Base-by-base conservation (phyloP, 2,113 vertebrate species). In the Eublepharis macularius region DNA sequence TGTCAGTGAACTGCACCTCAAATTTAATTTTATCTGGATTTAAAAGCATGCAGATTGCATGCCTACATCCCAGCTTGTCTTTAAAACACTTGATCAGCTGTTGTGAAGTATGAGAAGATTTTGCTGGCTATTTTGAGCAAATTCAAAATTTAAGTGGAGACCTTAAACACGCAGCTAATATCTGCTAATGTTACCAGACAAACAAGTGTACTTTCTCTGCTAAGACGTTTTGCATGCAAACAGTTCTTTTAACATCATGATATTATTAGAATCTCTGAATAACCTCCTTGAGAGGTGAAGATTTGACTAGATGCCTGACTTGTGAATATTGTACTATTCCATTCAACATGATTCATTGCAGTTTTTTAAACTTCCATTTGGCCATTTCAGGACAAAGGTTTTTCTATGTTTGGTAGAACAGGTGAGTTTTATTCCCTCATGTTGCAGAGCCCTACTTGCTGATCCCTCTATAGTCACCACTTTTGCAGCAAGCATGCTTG, bases 351-450 rank as follows among this genome's bases (percentile, higher is more conserved):
- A 63, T 65, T 83, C 72, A 76, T 76, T 83, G 57, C 65, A 41
- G 16, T 68, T 17, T 41, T 68, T 78, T 66, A 45, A 80, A 41
- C 74, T 43, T 74, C 29, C 45, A 45, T 76, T 45, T 65, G 65
- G 41, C 41, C 19, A 26, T 76, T 75, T 83, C 65, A 47, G 32
- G 66, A 49, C 41, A 83, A 76, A 83, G 49, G 19, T 21, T 17
- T 34, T 83, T 83, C 54, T 82, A 49, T 72, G 14, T 63, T 83
- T n/a, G n/a, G n/a, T n/a, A n/a, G n/a, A n/a, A n/a, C n/a, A n/a
- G n/a, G n/a, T n/a, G n/a, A n/a, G n/a, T n/a, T n/a, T n/a, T n/a
- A n/a, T n/a, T n/a, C n/a, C n/a, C n/a, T n/a, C n/a, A n/a, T n/a
- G n/a, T n/a, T n/a, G n/a, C n/a, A n/a, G n/a, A n/a, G n/a, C n/a